Evolutionary conservation across 1,140 invertebrate species (phyloP).

Genomic region (Drosophila lacertosa): DNA sequence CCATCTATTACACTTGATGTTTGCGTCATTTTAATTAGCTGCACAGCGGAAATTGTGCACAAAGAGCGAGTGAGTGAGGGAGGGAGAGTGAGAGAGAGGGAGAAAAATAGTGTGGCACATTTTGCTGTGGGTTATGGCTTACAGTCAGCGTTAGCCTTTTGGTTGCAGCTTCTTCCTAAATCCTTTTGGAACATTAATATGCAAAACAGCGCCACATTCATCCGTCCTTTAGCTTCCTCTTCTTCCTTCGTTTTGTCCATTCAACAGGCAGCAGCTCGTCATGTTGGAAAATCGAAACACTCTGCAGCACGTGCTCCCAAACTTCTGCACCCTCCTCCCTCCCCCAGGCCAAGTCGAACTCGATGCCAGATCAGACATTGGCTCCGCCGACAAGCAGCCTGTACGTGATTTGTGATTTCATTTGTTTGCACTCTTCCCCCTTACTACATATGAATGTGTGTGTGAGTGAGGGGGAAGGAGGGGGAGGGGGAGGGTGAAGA

Average conservation of each 20-base stretch:
- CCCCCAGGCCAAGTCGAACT: no score
- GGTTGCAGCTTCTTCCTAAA: conserved; percentile 24
- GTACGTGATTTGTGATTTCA: conserved; percentile 76
- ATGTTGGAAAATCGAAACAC: conserved; percentile 59
- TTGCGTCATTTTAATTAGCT: conserved; percentile 77
- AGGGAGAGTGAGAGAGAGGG: conserved; percentile 4
- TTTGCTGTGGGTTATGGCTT: background rate
- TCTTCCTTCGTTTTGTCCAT: conserved; percentile 34
- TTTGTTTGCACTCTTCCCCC: conserved; percentile 58
- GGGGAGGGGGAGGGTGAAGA: conserved; percentile 25
- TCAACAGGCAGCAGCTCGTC: conserved; percentile 40
- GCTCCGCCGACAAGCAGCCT: conserved; percentile 21
- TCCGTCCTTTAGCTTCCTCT: conserved; percentile 1
- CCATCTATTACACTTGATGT: conserved; percentile 44
- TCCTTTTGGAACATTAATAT: conserved; percentile 57
- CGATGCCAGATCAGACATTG: conserved; percentile 6
- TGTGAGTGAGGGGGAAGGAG: background rate
- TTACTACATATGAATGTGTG: conserved; percentile 8
- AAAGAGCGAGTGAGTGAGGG: conserved; percentile 19
- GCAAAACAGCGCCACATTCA: conserved; percentile 55
- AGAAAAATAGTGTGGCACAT: background rate
- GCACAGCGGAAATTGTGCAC: conserved; percentile 61
- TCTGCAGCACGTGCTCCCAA: conserved; percentile 45
- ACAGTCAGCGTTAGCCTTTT: conserved; percentile 7
- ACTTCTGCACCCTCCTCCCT: background rate